These are phyloP conservation scores for Megaceryle maxima DNA, from an alignment of 2,113 vertebrate species.

Conservation along the genomic window DNA sequence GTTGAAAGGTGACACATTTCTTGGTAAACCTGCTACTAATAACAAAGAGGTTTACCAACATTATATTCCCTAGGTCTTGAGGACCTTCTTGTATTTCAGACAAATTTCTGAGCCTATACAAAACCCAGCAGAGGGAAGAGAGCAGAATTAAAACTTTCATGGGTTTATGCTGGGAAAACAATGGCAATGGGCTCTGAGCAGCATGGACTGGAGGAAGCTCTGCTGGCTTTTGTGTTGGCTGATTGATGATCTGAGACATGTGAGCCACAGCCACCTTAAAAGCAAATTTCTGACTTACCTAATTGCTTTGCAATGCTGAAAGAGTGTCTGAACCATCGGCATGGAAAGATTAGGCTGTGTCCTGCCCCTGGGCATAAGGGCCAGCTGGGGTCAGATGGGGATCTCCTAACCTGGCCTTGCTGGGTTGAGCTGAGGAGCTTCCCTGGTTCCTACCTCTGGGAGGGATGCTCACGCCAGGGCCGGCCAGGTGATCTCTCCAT, in stretches of 20 bases:
- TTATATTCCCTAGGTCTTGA: neutral
- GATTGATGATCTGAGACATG: neutral
- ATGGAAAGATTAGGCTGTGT: neutral
- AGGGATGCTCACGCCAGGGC: neutral
- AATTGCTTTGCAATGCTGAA: neutral
- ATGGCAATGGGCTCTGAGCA: accelerated
- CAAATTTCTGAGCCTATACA: neutral
- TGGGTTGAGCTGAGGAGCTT: neutral
- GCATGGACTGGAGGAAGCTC: accelerated
- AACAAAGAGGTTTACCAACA: neutral
- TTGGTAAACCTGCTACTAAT: neutral
- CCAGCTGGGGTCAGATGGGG: neutral
- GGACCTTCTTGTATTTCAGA: accelerated
- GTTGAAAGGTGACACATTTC: neutral
- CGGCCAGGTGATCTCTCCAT: neutral
- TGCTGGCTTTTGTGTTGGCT: neutral
- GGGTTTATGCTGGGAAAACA: accelerated
- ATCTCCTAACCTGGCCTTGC: neutral
- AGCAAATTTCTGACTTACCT: neutral
- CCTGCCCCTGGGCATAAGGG: neutral
- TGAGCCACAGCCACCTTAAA: accelerated
- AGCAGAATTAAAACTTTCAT: accelerated
- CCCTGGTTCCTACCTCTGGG: no score
- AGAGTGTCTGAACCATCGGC: neutral
- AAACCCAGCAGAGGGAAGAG: neutral